Percentiles rank a stretch among this genome's conserved stretches.
Evolutionary conservation across 2,888 invertebrate species (phyloP).

Genomic region (Parelbella ahira): DNA sequence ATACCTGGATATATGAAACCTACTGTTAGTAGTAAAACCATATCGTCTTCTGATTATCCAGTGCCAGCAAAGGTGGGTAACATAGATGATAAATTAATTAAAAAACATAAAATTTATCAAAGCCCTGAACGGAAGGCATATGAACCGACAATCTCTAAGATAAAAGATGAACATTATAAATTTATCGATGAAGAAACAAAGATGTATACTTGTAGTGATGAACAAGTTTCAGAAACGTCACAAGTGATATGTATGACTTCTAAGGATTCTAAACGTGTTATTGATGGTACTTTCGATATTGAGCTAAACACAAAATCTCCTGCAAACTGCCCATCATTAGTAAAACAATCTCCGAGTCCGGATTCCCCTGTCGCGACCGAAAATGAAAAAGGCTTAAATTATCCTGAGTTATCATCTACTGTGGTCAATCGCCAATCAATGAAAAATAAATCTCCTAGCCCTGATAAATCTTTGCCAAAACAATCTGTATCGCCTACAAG

Average conservation of each 20-base stretch:
- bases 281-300: not conserved
- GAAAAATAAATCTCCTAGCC: constrained; percentile 26
- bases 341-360: constrained; percentile 21
- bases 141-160: constrained; percentile 30
- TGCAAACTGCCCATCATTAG: constrained; percentile 8
- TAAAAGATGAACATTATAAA: constrained; percentile 56
- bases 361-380: constrained; percentile 11
- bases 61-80: constrained; percentile 9
- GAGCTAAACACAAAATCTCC: not conserved
- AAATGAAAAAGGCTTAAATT: constrained; percentile 2
- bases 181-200: constrained; percentile 70
- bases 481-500: constrained; percentile 35
- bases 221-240: constrained; percentile 29
- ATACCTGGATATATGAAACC: constrained; percentile 57
- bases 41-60: constrained; percentile 29
- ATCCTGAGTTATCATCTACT: not conserved
- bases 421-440: constrained; percentile 1
- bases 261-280: not conserved
- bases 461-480: constrained; percentile 29
- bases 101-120: constrained; percentile 30
- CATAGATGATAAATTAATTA: constrained; percentile 35
- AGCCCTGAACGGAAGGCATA: constrained; percentile 39
- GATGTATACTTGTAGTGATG: constrained; percentile 46
- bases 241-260: not conserved
- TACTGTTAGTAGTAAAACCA: constrained; percentile 42